Evolutionary conservation across 2,113 vertebrate genomes (phyloP), one percentile per base, ranked within the genome.

Genomic region (Pygoscelis antarcticus): DNA sequence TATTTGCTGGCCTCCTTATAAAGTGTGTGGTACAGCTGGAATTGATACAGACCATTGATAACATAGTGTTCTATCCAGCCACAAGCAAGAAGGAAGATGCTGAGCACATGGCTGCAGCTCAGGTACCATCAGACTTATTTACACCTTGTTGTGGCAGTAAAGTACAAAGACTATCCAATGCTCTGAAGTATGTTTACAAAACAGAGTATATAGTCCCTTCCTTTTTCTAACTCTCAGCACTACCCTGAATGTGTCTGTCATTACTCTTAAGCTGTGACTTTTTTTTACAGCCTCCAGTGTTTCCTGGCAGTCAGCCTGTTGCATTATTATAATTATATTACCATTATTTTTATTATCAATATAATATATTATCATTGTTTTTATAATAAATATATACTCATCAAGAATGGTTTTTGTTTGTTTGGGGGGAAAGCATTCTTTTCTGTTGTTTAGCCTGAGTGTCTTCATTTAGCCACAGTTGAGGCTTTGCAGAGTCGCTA

Each of bases 1-100:
- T 99, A 40, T 99, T 99, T 97, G 99, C 99, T 75, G 99, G 99
- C 49, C 99, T 99, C 78, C 99, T 99, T 72, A 99, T 99, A 93
- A 99, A 99, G 95, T 99, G 99, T 78, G 99, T 99, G 72, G 99
- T 99, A 6, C 99, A 99, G 97, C 97, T 99, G 86, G 99, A 99
- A 79, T 94, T 99, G 72, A 99, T 99, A 94, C 99, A 99, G 97
- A 99, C 99, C 87, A 98, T 99, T 29, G 99, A 99, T 97, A 99
- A 99, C 94, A 99, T 99, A 15, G 99, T 99, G 64, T 99, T 99
- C 97, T 99, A 98, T 93, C 99, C 99, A 17, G 98, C 99, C 21
- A 99, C 99, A 8, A 99, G 99, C 97, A 99, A 99, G 97, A 99
- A 99, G 88, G 99, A 99, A 79, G 99, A 99, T 86, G 99, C 99